These are phyloP conservation scores for Chouioia cunea DNA, from an alignment of 2,888 invertebrate species.

Conservation along the genomic window DNA sequence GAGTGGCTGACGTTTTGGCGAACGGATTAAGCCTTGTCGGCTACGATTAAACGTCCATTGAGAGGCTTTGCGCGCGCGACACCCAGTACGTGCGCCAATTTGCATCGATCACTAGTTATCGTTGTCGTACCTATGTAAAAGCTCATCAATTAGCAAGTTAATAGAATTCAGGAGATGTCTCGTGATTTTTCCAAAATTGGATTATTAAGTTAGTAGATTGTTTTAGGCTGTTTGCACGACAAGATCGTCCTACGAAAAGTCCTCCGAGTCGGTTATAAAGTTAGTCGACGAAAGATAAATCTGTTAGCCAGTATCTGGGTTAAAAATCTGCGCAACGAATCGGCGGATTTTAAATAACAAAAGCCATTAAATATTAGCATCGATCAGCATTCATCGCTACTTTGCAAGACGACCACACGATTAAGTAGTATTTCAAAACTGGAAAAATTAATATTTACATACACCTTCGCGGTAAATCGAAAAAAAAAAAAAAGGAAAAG, in stretches of 20 bases:
- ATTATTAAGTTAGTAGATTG: too few relatives aligned
- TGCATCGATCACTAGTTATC: not conserved
- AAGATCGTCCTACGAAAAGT: too few relatives aligned
- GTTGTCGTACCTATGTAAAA: too few relatives aligned
- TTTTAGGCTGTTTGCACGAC: not conserved
- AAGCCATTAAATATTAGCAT: conserved; percentile 10
- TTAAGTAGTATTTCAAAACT: conserved; percentile 21
- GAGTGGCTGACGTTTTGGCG: not conserved
- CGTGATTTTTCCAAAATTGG: too few relatives aligned
- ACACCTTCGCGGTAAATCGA: too few relatives aligned
- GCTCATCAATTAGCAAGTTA: too few relatives aligned
- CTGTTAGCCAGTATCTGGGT: too few relatives aligned
- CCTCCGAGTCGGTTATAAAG: too few relatives aligned
- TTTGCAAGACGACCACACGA: conserved; percentile 7
- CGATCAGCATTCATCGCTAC: conserved; percentile 5
- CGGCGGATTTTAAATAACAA: not conserved
- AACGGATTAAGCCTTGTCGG: not conserved
- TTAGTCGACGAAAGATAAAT: too few relatives aligned
- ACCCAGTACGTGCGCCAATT: conserved; percentile 14
- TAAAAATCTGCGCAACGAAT: too few relatives aligned
- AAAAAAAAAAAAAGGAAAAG: too few relatives aligned
- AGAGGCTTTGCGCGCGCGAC: conserved; percentile 19
- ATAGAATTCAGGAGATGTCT: too few relatives aligned
- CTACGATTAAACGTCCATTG: conserved; percentile 6
- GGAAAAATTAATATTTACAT: conserved; percentile 11